Evolutionary conservation across 64 coral and sea anemone species (phyloP).

Genomic region (Actinia equina): DNA sequence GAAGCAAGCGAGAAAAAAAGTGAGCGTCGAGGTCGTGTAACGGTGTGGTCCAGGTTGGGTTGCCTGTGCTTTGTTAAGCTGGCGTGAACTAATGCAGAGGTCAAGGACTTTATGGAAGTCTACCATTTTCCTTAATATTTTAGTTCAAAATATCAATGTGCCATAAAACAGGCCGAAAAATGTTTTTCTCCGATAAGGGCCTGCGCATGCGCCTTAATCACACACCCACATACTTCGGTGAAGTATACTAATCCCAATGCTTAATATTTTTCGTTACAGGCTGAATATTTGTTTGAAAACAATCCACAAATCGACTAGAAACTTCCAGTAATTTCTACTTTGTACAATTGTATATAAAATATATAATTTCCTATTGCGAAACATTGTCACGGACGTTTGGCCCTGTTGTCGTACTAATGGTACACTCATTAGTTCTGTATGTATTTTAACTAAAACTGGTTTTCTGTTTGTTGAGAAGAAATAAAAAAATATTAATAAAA

Average conservation of each 20-base stretch:
- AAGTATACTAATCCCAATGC: too few relatives aligned
- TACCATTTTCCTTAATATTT: background rate
- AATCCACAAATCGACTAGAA: slow-evolving; percentile 91
- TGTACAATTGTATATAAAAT: slow-evolving; percentile 10
- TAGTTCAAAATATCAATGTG: background rate
- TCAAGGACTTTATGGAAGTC: background rate
- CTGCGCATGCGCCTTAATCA: too few relatives aligned
- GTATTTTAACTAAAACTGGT: background rate
- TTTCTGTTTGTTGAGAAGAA: background rate
- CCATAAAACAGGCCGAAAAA: too few relatives aligned
- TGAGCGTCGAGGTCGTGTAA: too few relatives aligned
- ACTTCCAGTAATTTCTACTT: background rate
- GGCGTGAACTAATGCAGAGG: too few relatives aligned
- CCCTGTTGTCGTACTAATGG: background rate
- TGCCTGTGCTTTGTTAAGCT: too few relatives aligned
- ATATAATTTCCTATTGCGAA: background rate
- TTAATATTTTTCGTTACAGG: slow-evolving; percentile 44
- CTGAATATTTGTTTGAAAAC: slow-evolving; percentile 96
- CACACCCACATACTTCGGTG: too few relatives aligned
- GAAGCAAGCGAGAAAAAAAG: too few relatives aligned
- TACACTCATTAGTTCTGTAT: background rate
- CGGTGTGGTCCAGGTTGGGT: too few relatives aligned
- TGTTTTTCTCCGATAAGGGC: too few relatives aligned
- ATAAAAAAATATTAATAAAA: background rate
- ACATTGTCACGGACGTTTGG: background rate